These are phyloP conservation scores for Bradypodion ventrale DNA, from an alignment of 2,797 vertebrate genomes.

Conservation along the genomic window DNA sequence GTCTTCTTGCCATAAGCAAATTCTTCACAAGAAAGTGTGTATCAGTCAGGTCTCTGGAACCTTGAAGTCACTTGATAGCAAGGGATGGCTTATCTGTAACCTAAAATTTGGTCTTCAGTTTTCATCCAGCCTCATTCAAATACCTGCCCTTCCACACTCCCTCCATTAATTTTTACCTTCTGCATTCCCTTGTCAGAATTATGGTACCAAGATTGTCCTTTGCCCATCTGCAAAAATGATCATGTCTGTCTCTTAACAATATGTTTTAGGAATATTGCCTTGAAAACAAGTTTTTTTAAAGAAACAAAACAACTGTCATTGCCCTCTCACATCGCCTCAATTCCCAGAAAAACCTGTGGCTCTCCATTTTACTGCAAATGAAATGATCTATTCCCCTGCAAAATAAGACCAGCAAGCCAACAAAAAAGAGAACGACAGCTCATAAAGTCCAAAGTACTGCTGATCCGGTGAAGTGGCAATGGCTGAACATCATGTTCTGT, in stretches of 20 bases:
- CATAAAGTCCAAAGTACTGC: constrained; percentile 67
- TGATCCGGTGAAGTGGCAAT: constrained; percentile 63
- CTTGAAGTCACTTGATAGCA: not conserved
- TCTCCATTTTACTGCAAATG: constrained; percentile 63
- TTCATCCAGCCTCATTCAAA: not conserved
- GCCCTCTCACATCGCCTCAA: constrained; percentile 38
- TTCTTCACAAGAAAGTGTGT: too few relatives aligned
- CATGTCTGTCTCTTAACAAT: not conserved
- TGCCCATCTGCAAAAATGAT: not conserved
- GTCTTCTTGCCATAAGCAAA: too few relatives aligned
- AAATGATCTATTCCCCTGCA: constrained; percentile 66
- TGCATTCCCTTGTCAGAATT: not conserved
- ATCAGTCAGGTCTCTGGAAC: too few relatives aligned
- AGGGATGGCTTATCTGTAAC: not conserved
- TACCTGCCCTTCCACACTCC: not conserved
- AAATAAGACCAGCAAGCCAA: constrained; percentile 13
- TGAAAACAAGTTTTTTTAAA: constrained; percentile 9
- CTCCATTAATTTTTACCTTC: not conserved
- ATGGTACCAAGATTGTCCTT: not conserved
- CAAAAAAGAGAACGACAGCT: constrained; percentile 67
- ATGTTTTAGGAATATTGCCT: not conserved
- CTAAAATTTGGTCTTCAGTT: not conserved
- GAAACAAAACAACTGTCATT: not conserved
- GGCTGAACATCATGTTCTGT: constrained; percentile 54
- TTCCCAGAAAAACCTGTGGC: constrained; percentile 63